Conservation (phyloP, 2,797 vertebrate genomes). For the Labroides dimidiatus region DNA sequence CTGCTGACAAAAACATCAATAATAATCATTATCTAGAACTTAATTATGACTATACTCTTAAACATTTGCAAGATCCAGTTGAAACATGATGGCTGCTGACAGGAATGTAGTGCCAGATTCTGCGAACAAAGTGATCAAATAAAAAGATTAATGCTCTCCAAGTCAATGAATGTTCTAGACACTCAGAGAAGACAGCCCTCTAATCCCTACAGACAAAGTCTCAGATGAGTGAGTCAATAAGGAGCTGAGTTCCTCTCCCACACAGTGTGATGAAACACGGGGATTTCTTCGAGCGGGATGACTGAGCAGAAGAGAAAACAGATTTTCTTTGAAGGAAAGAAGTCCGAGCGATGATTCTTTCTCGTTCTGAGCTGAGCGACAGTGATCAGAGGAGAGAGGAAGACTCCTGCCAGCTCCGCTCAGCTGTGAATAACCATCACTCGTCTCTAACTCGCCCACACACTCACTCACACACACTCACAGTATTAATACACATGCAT, state of each 20-base stretch:
- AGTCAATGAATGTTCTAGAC: background rate
- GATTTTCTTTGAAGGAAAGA: background rate
- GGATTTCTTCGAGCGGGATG: conserved; percentile 37
- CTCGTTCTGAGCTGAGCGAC: conserved; percentile 4
- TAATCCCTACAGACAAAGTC: conserved; percentile 14
- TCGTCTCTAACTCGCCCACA: conserved; percentile 59
- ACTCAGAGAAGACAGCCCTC: background rate
- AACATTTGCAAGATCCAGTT: too few relatives aligned
- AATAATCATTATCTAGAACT: background rate
- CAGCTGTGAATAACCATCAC: conserved; percentile 75
- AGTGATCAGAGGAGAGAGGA: conserved; percentile 23
- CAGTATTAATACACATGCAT: conserved; percentile 54
- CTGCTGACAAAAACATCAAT: background rate
- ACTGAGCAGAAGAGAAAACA: background rate
- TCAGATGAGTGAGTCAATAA: conserved; percentile 40
- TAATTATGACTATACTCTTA: background rate
- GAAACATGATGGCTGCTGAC: background rate
- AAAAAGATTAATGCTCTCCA: too few relatives aligned
- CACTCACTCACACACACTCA: conserved; percentile 34
- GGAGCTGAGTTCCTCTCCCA: conserved; percentile 57
- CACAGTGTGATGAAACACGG: conserved; percentile 40
- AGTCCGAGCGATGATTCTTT: background rate
- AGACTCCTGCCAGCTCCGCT: conserved; percentile 46
- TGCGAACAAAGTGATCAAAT: too few relatives aligned
- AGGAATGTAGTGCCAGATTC: background rate